phyloP scores from a whole-genome alignment of 1,140 invertebrate species.

The Microvelia longipes region DNA sequence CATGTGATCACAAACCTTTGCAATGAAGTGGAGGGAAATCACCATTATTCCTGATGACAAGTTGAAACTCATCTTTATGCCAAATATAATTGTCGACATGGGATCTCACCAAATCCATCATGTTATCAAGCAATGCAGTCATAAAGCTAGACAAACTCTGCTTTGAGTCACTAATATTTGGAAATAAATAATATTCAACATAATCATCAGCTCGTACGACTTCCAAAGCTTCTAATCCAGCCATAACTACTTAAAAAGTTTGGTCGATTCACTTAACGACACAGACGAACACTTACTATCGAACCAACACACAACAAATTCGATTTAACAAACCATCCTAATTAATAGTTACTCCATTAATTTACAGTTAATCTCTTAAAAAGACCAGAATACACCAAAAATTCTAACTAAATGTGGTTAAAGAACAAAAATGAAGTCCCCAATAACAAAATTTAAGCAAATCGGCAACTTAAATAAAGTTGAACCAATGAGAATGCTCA shows the following conservation, averaged over 20 bases:
- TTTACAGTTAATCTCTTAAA: too few species aligned
- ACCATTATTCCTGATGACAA: conserved; percentile 33
- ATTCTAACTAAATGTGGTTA: too few species aligned
- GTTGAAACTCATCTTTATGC: conserved; percentile 47
- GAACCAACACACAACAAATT: too few species aligned
- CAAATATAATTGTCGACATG: conserved; percentile 39
- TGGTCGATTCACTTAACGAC: neutral
- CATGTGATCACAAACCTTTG: too few species aligned
- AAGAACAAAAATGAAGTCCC: too few species aligned
- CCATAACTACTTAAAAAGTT: neutral
- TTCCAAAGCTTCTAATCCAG: conserved; percentile 27
- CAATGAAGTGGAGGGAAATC: conserved; percentile 25
- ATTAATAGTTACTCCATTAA: too few species aligned
- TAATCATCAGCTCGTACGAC: conserved; percentile 45
- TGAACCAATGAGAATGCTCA: too few species aligned
- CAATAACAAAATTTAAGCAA: too few species aligned
- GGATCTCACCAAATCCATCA: conserved; percentile 3
- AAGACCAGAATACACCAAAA: too few species aligned
- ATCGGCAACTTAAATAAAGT: too few species aligned
- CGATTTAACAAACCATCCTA: too few species aligned
- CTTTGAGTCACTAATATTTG: conserved; percentile 25
- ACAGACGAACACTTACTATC: too few species aligned
- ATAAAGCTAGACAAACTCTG: neutral
- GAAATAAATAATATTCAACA: conserved; percentile 53
- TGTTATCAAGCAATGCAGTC: neutral